These are phyloP conservation scores for Dolichallabes microphthalmus DNA, from an alignment of 2,113 vertebrate species.

Conservation along the genomic window DNA sequence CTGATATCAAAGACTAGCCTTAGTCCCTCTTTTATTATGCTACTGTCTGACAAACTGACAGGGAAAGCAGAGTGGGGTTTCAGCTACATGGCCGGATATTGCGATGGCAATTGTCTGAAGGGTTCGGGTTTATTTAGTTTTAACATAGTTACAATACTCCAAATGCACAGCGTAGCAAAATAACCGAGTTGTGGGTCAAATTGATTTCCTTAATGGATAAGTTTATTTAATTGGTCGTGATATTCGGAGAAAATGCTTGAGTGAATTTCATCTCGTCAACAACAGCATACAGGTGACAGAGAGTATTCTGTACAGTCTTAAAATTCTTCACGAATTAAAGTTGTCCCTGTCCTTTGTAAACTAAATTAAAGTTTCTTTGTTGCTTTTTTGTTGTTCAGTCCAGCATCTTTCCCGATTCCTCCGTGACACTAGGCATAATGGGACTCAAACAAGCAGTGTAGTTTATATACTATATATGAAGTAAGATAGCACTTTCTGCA, in stretches of 20 bases:
- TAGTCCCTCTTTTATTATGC: conserved; percentile 53
- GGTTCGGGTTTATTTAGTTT: conserved; percentile 43
- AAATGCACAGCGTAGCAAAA: conserved; percentile 12
- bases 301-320: background rate
- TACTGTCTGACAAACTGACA: conserved; percentile 52
- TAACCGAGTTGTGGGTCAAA: background rate
- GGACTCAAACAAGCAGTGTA: background rate
- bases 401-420: too few relatives aligned
- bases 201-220: conserved; percentile 31
- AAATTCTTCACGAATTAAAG: background rate
- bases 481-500: background rate
- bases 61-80: conserved; percentile 47
- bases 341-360: background rate
- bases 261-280: conserved; percentile 3
- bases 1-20: conserved; percentile 52
- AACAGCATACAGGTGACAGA: background rate
- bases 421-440: background rate
- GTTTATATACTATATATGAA: background rate
- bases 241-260: background rate
- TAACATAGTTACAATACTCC: conserved; percentile 36
- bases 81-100: conserved; percentile 48
- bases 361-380: background rate
- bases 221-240: conserved; percentile 5
- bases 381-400: too few relatives aligned
- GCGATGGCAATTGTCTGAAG: conserved; percentile 42